Base-by-base conservation (phyloP, 2,888 invertebrate genomes). In the Tanytarsus gracilentus region DNA sequence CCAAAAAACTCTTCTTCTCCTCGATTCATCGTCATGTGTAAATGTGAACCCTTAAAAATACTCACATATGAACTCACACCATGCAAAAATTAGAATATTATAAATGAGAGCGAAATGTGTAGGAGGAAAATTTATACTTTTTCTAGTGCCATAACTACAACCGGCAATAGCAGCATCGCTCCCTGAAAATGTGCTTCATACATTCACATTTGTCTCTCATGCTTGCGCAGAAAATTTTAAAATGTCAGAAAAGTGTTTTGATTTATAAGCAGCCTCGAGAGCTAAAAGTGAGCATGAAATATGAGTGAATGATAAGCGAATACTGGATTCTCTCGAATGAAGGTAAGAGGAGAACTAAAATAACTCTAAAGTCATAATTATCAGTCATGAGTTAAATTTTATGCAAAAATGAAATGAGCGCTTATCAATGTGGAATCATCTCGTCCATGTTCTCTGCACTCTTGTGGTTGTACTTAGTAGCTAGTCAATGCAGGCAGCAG, bases 241-340 rank as follows among this genome's bases (percentile, higher is more conserved):
- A 55, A 55, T 55, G 55, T 55, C 55, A 55, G 40, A 55, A n/a
- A 55, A 40, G 23, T 27, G 39, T 55, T 55, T 40, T 55, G 55
- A 55, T 55, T 55, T 55, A 55, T 55, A 39, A 36, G 21, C 39
- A 39, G 55, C 55, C 55, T 40, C 55, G 40, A 40, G 55, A 55
- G 55, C 55, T 55, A 40, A 39, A 55, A 55, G 8, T 55, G 39
- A 55, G 39, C 40, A 55, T 55, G 26, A 55, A 55, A 55, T 55
- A 55, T 55, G 55, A 55, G 40, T 55, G 55, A 55, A 44, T 44
- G 44, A 44, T 44, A 44, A 44, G 44, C 11, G 23, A 16, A 40
- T 49, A 27, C 16, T 49, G 49, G 40, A 40, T 16, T 36, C 16
- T n/a, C 16, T n/a, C 36, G 16, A 36, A 36, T 36, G 16, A 16